Conservation (phyloP, 2,888 invertebrate genomes). For the Junonia oenone region DNA sequence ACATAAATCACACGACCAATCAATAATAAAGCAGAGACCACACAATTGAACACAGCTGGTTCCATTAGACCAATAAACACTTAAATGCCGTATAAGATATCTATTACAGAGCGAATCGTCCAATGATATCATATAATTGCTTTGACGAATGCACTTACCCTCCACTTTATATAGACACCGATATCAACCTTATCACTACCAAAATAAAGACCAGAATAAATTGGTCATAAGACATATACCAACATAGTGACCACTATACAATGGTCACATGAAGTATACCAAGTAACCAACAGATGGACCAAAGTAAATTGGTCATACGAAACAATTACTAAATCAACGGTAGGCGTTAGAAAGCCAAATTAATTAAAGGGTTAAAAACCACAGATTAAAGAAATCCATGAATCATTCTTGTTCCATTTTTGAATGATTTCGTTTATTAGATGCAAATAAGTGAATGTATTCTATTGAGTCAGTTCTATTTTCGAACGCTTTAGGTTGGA, state of each 20-base stretch:
- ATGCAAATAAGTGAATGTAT: background rate
- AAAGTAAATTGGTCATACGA: no score
- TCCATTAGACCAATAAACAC: slow-evolving; percentile 17
- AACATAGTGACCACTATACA: no score
- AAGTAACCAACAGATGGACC: no score
- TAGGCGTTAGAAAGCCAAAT: slow-evolving; percentile 10
- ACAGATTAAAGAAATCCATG: background rate
- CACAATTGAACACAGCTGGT: slow-evolving; percentile 12
- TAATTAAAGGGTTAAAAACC: slow-evolving; percentile 2
- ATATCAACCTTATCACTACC: background rate
- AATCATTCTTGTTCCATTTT: background rate
- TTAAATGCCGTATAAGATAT: slow-evolving; percentile 11
- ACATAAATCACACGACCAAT: background rate
- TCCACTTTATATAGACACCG: background rate
- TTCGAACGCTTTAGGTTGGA: background rate
- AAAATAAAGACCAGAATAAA: background rate
- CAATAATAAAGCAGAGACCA: background rate
- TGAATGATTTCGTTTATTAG: background rate
- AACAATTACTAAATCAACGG: slow-evolving; percentile 3
- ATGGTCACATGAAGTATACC: no score
- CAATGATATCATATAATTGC: slow-evolving; percentile 10
- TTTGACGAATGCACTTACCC: slow-evolving; percentile 7
- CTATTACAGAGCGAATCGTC: slow-evolving; percentile 15
- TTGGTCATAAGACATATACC: no score
- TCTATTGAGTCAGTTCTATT: background rate